A percentile compares a stretch with the other conserved stretches of the same genome.
phyloP scores from a whole-genome alignment of 2,888 invertebrate species.

The Metallyticus violacea region DNA sequence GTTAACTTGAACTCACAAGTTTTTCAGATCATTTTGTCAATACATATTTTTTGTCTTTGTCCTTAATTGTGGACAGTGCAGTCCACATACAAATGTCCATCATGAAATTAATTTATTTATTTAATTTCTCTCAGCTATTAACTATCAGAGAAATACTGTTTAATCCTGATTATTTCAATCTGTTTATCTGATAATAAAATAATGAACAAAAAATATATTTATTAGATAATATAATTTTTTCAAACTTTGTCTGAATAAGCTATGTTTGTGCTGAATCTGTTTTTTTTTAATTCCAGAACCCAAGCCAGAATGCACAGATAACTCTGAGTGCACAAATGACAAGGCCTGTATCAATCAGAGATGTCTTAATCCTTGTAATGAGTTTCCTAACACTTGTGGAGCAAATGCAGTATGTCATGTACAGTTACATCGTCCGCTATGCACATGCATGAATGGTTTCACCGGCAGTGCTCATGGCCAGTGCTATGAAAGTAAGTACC shows the following conservation, averaged over 20 bases:
- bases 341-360: conserved; percentile 75
- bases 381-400: conserved; percentile 65
- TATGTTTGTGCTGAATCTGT: too few relatives aligned
- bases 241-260: neutral
- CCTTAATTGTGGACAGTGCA: too few relatives aligned
- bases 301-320: conserved; percentile 71
- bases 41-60: too few relatives aligned
- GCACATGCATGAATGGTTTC: conserved; percentile 76
- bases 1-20: too few relatives aligned
- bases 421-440: conserved; percentile 75
- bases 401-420: conserved; percentile 75
- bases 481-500: conserved; percentile 67
- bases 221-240: neutral
- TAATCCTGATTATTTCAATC: too few relatives aligned
- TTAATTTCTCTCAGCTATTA: too few relatives aligned
- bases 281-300: conserved; percentile 42
- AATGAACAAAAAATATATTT: too few relatives aligned
- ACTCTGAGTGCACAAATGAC: conserved; percentile 77
- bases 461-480: conserved; percentile 79
- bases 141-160: too few relatives aligned
- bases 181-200: too few relatives aligned
- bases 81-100: too few relatives aligned
- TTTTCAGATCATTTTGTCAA: too few relatives aligned
- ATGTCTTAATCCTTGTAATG: conserved; percentile 73
- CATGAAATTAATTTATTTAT: too few relatives aligned